A percentile compares a stretch with the other conserved stretches of the same genome.
phyloP scores from a whole-genome alignment of 2,797 vertebrate genomes.

The Scarus forsteni region DNA sequence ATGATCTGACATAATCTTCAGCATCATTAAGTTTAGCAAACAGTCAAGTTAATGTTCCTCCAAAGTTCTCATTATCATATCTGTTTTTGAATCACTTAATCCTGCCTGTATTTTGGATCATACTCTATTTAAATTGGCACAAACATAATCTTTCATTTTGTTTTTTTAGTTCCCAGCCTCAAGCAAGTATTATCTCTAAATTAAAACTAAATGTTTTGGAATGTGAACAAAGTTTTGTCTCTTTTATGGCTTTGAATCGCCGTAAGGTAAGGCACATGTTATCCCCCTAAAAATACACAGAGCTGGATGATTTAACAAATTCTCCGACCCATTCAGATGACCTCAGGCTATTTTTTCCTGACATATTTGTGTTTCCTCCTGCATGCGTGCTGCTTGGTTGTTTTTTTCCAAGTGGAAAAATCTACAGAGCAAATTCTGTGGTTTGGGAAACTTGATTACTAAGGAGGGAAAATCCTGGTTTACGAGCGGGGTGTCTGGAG shows the following conservation, averaged over 20 bases:
- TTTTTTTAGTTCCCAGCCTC: slow-evolving; percentile 3
- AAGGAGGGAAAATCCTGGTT: slow-evolving; percentile 57
- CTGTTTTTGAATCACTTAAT: slow-evolving; percentile 25
- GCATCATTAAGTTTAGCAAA: slow-evolving; percentile 13
- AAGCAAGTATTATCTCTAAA: slow-evolving; percentile 8
- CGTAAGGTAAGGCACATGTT: slow-evolving; percentile 14
- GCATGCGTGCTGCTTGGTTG: slow-evolving; percentile 38
- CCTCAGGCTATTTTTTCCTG: slow-evolving; percentile 49
- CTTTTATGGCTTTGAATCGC: neutral
- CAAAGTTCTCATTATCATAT: slow-evolving; percentile 15
- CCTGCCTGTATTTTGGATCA: slow-evolving; percentile 17
- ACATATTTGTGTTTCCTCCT: slow-evolving; percentile 59
- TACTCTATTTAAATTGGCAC: slow-evolving; percentile 11
- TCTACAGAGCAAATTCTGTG: slow-evolving; percentile 55
- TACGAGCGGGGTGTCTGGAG: slow-evolving; percentile 53
- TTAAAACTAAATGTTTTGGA: slow-evolving; percentile 10
- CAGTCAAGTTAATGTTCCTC: slow-evolving; percentile 21
- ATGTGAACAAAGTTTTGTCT: slow-evolving; percentile 4
- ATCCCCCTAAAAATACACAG: slow-evolving; percentile 22
- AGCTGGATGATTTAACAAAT: slow-evolving; percentile 33
- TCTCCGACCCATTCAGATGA: slow-evolving; percentile 39
- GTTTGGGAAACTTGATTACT: slow-evolving; percentile 48
- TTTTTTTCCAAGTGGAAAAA: slow-evolving; percentile 64
- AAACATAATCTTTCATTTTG: slow-evolving; percentile 8
- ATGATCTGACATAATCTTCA: neutral